Evolutionary conservation across 2,888 invertebrate species (phyloP), one percentile per base, ranked within the genome.

Genomic region (Protophormia terraenovae): DNA sequence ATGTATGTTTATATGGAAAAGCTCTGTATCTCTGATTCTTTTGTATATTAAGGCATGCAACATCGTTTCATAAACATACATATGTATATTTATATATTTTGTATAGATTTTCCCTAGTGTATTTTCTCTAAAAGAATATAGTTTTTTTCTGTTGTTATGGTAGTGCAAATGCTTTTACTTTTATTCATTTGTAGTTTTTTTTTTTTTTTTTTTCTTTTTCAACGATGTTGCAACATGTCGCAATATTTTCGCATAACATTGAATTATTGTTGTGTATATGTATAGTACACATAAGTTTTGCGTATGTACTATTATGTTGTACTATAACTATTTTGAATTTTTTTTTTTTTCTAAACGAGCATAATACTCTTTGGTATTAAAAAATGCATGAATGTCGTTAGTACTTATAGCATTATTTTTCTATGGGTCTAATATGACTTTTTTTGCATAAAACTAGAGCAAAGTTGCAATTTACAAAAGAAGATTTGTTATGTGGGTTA

Each of bases 81-180:
- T n/a, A 50, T 16, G 16, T 19, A 8, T 35, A 8, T 32, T 22
- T 35, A 22, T 12, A 19, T 35, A 19, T n/a, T 8, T 78, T 45
- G 66, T 27, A 82, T 64, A 55, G n/a, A 62, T 16, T 35, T 71
- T 76, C 82, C 45, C 71, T 50, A 12, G 69, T n/a, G 69, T 62
- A 82, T 53, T 67, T 67, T 35, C 77, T 77, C 2, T 72, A 27
- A 58, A 73, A 38, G 73, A 45, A 16, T 45, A 45, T 19, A 41
- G 27, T 79, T 71, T 38, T 72, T 29, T 38, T 47, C 14, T 77
- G 16, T 24, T 60, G 60, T n/a, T n/a, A n/a, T n/a, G n/a, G n/a
- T n/a, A n/a, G n/a, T n/a, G 73, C 72, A 35, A 73, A 69, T 83
- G 73, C 75, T 84, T 81, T 84, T 81, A 75, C 77, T 84, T 75